These are phyloP conservation scores for Perognathus longimembris DNA, from an alignment of 2,113 vertebrate species.

Conservation along the genomic window DNA sequence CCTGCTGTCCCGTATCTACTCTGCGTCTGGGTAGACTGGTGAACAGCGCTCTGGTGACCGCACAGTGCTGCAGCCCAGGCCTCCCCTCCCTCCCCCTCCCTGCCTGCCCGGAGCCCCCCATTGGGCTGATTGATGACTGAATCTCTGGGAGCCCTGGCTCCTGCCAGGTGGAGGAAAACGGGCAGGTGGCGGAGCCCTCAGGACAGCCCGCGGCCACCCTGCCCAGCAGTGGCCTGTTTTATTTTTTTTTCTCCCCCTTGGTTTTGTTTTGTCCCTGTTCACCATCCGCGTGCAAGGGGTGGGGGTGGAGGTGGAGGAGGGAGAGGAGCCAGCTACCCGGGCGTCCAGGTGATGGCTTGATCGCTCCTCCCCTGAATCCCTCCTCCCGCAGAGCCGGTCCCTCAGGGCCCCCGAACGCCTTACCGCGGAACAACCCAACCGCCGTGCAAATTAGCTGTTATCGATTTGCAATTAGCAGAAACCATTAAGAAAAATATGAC, in stretches of 20 bases:
- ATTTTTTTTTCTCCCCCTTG: background rate
- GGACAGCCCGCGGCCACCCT: background rate
- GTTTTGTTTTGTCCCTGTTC: background rate
- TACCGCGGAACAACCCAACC: background rate
- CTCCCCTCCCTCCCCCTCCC: too few species aligned
- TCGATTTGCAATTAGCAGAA: constrained; percentile 72
- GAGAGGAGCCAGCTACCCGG: background rate
- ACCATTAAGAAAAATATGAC: constrained; percentile 69
- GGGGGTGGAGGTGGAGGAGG: too few species aligned
- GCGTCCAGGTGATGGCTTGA: background rate
- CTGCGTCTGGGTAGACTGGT: too few species aligned
- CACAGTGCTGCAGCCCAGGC: background rate
- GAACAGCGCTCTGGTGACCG: too few species aligned
- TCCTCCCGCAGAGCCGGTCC: background rate
- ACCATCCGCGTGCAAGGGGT: too few species aligned
- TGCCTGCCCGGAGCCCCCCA: too few species aligned
- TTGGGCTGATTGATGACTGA: too few species aligned
- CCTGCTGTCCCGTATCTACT: too few species aligned
- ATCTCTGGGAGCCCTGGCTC: background rate
- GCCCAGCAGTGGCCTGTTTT: background rate
- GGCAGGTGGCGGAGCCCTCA: background rate
- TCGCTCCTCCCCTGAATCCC: too few species aligned
- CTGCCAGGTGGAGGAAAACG: background rate
- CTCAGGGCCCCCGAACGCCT: background rate
- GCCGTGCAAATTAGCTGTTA: constrained; percentile 24